phyloP scores from a whole-genome alignment of 2,888 invertebrate genomes.

The Acanthococcus lagerstroemiae region DNA sequence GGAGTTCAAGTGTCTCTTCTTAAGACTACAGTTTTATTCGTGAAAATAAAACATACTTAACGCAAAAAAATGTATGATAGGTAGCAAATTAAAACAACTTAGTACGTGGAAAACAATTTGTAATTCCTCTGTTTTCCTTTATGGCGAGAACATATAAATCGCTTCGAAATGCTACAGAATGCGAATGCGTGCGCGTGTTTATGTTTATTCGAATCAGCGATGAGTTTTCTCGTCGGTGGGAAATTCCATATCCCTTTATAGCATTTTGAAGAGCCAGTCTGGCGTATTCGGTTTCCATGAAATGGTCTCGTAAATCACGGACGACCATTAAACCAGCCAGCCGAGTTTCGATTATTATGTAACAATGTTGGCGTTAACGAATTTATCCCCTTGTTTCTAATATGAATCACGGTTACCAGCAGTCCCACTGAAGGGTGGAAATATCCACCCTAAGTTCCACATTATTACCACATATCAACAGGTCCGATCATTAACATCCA shows the following conservation, averaged over 20 bases:
- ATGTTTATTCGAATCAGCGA: background rate
- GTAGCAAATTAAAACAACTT: background rate
- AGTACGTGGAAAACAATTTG: background rate
- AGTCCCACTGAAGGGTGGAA: no score
- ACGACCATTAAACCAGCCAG: background rate
- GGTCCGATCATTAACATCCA: no score
- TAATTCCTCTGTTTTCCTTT: background rate
- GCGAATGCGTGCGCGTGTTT: background rate
- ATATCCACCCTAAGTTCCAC: no score
- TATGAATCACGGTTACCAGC: background rate
- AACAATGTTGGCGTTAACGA: background rate
- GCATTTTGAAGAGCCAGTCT: background rate
- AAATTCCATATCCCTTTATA: background rate
- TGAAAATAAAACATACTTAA: background rate
- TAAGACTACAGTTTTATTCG: background rate
- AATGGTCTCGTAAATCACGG: background rate
- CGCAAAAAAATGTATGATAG: background rate
- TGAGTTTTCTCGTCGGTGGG: background rate
- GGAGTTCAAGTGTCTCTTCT: no score
- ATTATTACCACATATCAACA: no score
- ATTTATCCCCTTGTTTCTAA: background rate
- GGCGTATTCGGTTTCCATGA: background rate
- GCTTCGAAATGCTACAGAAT: background rate
- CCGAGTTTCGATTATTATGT: background rate
- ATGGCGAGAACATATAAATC: background rate